Evolutionary conservation across 2,113 vertebrate genomes (phyloP).

Genomic region (Pluvialis apricaria): DNA sequence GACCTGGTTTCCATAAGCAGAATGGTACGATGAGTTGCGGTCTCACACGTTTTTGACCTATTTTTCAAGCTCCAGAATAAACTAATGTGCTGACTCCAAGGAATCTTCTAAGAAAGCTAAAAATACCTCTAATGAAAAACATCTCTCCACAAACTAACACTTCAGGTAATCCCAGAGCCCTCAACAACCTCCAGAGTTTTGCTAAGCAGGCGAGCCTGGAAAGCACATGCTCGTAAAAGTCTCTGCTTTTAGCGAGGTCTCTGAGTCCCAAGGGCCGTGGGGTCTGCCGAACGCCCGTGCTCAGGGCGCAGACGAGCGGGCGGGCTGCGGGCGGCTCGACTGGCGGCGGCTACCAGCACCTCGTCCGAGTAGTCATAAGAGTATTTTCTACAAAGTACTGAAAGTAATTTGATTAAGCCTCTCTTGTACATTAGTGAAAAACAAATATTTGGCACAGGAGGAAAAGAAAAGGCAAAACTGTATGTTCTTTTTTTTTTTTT

Average conservation of each 20-base stretch:
- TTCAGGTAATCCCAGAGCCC: not conserved
- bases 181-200: not conserved
- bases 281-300: not conserved
- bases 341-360: not conserved
- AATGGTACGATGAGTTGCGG: rapidly evolving
- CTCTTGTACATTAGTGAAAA: not conserved
- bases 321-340: not conserved
- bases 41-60: not conserved
- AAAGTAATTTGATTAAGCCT: not conserved
- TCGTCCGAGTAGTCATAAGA: rapidly evolving
- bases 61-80: not conserved
- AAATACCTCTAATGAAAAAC: not conserved
- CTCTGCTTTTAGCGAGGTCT: not conserved
- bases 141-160: not conserved
- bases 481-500: not conserved
- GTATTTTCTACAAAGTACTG: not conserved
- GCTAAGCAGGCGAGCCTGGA: not conserved
- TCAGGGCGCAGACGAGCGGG: rapidly evolving
- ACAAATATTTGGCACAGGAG: not conserved
- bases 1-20: not conserved
- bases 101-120: not conserved
- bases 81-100: not conserved
- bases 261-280: not conserved
- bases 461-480: not conserved
- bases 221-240: not conserved